Evolutionary conservation across 2,797 vertebrate genomes (phyloP).

Genomic region (Heliangelus exortis): DNA sequence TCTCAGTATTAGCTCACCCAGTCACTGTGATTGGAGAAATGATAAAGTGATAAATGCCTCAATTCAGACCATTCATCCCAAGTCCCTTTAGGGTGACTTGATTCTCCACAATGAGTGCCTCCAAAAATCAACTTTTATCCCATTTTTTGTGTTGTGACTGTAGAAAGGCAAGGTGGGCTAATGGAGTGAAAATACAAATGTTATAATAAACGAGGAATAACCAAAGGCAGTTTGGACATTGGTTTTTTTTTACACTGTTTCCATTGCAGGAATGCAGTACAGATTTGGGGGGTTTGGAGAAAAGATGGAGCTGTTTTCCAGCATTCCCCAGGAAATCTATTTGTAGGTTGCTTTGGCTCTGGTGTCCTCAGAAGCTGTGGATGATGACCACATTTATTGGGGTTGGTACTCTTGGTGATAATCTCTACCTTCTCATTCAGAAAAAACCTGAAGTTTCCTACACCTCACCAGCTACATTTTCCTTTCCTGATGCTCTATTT

Average conservation of each 20-base stretch:
- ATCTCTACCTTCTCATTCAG: background rate
- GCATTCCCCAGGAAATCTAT: background rate
- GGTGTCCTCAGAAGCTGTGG: background rate
- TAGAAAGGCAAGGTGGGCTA: background rate
- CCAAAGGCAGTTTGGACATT: background rate
- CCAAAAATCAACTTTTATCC: background rate
- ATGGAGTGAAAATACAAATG: background rate
- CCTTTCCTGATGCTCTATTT: background rate
- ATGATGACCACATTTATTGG: background rate
- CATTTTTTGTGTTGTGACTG: background rate
- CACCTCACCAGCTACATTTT: background rate
- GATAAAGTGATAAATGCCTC: background rate
- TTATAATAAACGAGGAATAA: background rate
- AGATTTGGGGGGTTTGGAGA: background rate
- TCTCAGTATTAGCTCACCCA: background rate
- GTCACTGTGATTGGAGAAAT: background rate
- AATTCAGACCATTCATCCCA: background rate
- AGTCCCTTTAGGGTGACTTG: background rate
- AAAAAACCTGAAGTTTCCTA: background rate
- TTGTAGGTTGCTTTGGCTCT: background rate
- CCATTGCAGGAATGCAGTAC: background rate
- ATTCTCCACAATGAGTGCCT: background rate
- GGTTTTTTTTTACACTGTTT: background rate
- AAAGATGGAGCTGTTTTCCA: background rate
- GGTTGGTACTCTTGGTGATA: background rate